Evolutionary conservation across 1,140 invertebrate species (phyloP), one percentile per base, ranked within the genome.

Genomic region (Eurosta solidaginis): DNA sequence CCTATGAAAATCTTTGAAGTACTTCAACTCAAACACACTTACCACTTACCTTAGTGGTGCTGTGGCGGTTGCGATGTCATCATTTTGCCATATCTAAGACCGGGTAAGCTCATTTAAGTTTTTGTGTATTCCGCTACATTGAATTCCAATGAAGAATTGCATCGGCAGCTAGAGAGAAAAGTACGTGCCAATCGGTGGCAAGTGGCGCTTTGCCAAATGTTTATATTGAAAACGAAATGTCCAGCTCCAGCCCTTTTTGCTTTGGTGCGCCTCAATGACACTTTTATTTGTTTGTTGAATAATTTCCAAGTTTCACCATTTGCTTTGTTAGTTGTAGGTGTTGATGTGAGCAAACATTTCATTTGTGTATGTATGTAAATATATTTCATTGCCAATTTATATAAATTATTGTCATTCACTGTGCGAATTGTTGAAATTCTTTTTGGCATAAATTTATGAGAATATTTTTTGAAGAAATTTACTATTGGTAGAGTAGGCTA

Each of bases 121-220:
- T 68, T 68, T 68, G 33, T 68, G 59, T 68, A 68, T 68, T 68
- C 59, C 10, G 59, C 59, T 68, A 40, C 59, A 68, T 68, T 68
- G 59, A 68, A 68, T 68, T 68, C 40, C 59, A 68, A 68, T 68
- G 59, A 68, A 40, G 59, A 68, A 68, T 68, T 29, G 29, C 59
- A 68, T 29, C 59, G n/a, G n/a, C n/a, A n/a, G n/a, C n/a, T n/a
- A n/a, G n/a, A n/a, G n/a, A n/a, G n/a, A 68, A 68, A 40, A 68
- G 59, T 68, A 68, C 59, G 33, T 68, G 29, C 59, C 59, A 68
- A 68, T 68, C 22, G 59, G 33, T 29, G 59, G 59, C 17, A 33
- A n/a, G 27, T n/a, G 29, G 59, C 40, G 59, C n/a, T 9, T 9
- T 68, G 59, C 59, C 59, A 68, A 40, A 40, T 12, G 4, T 47